Conservation (phyloP, 64 coral and sea anemone species). For the Pocillopora verrucosa region DNA sequence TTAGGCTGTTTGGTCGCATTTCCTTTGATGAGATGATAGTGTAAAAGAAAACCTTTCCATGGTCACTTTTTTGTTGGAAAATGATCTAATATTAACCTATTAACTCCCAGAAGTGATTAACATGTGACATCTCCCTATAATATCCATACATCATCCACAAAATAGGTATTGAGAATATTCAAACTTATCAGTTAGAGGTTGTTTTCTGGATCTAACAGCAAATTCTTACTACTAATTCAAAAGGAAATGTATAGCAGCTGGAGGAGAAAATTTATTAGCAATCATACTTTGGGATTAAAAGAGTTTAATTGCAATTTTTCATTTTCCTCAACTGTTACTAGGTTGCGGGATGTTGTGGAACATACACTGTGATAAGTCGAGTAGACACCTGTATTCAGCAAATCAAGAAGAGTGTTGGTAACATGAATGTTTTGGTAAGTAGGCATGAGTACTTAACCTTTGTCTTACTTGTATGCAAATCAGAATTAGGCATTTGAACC, state of each 20-base stretch:
- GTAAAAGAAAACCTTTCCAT: background rate
- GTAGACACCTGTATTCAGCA: constrained; percentile 78
- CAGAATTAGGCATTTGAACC: too few species aligned
- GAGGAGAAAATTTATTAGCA: background rate
- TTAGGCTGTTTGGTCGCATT: background rate
- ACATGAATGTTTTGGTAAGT: constrained; percentile 88
- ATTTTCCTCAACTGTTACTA: background rate
- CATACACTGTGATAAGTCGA: constrained; percentile 84
- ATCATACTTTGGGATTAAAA: too few species aligned
- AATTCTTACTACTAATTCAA: background rate
- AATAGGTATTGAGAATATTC: too few species aligned
- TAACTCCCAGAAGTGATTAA: too few species aligned
- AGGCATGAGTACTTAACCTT: background rate
- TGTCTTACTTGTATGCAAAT: too few species aligned
- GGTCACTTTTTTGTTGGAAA: background rate
- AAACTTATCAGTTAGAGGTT: too few species aligned
- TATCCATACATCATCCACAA: too few species aligned
- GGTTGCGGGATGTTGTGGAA: constrained; percentile 86
- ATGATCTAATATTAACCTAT: background rate
- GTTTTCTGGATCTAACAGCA: too few species aligned
- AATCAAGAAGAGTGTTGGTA: constrained; percentile 78
- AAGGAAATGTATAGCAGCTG: background rate
- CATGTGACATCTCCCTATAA: too few species aligned
- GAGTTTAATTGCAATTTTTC: background rate
- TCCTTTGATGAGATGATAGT: background rate